Evolutionary conservation across 1,140 invertebrate genomes (phyloP), one percentile per base, ranked within the genome.

Genomic region (Drosophila ohnishii): DNA sequence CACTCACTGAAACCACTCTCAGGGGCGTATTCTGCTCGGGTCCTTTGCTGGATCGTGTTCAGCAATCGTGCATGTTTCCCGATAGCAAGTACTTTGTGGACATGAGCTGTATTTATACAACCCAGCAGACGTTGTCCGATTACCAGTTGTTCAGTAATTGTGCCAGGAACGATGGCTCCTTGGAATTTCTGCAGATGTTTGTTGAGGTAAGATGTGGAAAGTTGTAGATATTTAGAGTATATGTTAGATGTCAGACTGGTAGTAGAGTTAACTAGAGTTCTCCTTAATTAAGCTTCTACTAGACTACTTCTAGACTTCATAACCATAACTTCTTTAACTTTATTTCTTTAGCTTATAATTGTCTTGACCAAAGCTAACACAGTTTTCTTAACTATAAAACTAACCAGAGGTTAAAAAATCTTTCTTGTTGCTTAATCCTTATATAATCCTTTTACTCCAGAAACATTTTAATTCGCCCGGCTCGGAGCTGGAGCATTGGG

Each of bases 81-180:
- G 97, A 98, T 92, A 97, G 96, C 59, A 99, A 98, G 91, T 95
- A 96, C 10, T 99, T 98, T 92, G 97, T 98, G 6, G 97, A 98
- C 87, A 96, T 97, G 94, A 95, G 95, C 88, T 93, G 97, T 60
- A 94, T 94, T 72, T 91, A 94, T 39, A 92, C 94, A 5, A 94
- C 95, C 2, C 92, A 94, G 28, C 92, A 94, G 61, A 96, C 95
- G 1, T 73, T 96, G 34, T 84, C 92, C 0, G 94, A 94, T 16
- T 95, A 96, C 71, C 90, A 95, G 11, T 92, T 94, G 45, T 94
- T 95, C 79, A 96, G 96, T 94, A 58, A 66, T 22, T 90, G 93
- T 82, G 94, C 93, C 67, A 94, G 93, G 77, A 92, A 93, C 37
- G 90, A 93, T 19, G 92, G 93, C 8, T 95, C 94, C 0, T 91